phyloP scores from a whole-genome alignment of 2,797 vertebrate genomes.

The Chromobotia macracanthus region DNA sequence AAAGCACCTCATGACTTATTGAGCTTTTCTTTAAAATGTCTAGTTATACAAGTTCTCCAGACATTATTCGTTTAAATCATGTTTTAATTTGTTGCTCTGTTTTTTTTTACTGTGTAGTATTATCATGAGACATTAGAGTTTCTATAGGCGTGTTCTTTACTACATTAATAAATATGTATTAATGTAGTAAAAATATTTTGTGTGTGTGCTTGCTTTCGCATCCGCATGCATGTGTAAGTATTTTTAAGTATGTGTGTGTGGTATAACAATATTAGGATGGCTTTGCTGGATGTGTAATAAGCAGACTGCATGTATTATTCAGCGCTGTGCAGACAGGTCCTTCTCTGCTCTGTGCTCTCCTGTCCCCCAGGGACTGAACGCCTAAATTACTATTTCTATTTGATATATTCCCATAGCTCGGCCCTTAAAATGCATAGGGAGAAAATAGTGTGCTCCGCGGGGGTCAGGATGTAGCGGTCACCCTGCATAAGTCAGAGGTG shows the following conservation, averaged over 20 bases:
- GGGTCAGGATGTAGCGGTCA: conserved; percentile 59
- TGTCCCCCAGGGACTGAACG: conserved; percentile 55
- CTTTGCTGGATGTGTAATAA: conserved; percentile 63
- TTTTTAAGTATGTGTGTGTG: conserved; percentile 1
- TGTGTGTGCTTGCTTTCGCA: neutral
- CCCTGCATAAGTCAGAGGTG: conserved; percentile 59
- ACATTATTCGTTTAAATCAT: neutral
- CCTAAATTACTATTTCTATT: conserved; percentile 72
- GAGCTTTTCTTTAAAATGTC: neutral
- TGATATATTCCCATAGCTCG: conserved; percentile 62
- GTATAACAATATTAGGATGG: conserved; percentile 58
- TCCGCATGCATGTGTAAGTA: conserved; percentile 16
- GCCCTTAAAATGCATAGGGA: conserved; percentile 57
- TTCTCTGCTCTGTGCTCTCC: conserved; percentile 46
- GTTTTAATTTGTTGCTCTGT: neutral
- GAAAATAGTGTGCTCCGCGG: conserved; percentile 50
- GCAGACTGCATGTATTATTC: conserved; percentile 65
- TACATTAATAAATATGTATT: neutral
- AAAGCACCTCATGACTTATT: conserved; percentile 15
- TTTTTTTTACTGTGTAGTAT: neutral
- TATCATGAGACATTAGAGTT: neutral
- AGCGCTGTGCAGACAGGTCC: conserved; percentile 55
- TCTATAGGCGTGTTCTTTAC: neutral
- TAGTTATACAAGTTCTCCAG: neutral
- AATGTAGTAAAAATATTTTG: neutral